Base-by-base conservation (phyloP, 2,797 vertebrate species). In the Lacerta agilis region DNA sequence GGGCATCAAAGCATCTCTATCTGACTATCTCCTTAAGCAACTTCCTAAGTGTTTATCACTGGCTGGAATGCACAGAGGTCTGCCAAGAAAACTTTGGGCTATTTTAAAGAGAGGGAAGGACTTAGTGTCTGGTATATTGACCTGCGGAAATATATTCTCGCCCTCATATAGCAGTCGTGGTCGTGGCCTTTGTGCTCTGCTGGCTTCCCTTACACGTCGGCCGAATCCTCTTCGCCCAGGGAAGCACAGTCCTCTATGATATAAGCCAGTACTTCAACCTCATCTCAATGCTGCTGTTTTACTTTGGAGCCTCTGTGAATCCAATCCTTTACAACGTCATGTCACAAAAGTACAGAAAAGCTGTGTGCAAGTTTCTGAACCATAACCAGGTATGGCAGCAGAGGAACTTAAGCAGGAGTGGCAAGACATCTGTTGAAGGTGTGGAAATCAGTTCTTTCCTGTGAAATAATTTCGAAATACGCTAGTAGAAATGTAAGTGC, bases 141-240 rank as follows among this genome's bases (percentile, higher is more conserved):
- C 8, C 3, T 38, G 23, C 11, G 73, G 5, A 85, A 58, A 23
- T 17, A 17, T 18, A 36, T 66, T 23, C 3, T 36, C 6, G 64
- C 9, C 9, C 33, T 43, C 45, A 78, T 79, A 85, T 92, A 98
- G 97, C 96, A 36, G 96, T 97, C 67, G 97, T 98, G 7, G 97
- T 98, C 78, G 69, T 98, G 82, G 97, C 97, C 0, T 98, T 98
- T 36, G 95, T 97, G 79, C 93, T 97, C 66, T 98, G 97, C 89
- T 98, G 97, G 98, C 94, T 98, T 87, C 98, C 97, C 1, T 97
- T 97, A 89, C 97, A 98, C 2, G 94, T 97, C 15, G 97, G 97
- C 20, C 97, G 97, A 49, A 97, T 97, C 82, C 96, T 98, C 2
- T 97, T 97, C 89, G 91, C 88, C 55, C 86, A 87, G 73, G 77